These are phyloP conservation scores for Euglossa dilemma DNA, from an alignment of 1,140 invertebrate genomes.

Conservation along the genomic window DNA sequence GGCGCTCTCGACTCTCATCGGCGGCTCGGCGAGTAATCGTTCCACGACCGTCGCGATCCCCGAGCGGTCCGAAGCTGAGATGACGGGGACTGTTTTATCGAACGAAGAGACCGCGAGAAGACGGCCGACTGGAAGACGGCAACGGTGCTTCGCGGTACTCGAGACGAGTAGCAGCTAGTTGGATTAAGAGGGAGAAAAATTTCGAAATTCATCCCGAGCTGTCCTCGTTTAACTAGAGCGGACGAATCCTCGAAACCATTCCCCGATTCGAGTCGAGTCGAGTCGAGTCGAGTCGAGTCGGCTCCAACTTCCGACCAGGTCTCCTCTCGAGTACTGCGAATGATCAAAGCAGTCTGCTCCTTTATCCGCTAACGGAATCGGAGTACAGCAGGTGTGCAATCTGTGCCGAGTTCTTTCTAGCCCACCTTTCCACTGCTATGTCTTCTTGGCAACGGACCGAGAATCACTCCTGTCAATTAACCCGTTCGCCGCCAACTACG, in stretches of 20 bases:
- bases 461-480: too few species aligned
- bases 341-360: too few species aligned
- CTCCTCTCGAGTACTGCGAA: background rate
- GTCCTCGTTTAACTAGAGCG: background rate
- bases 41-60: too few species aligned
- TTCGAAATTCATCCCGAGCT: constrained; percentile 24
- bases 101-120: background rate
- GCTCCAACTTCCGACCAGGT: too few species aligned
- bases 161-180: constrained; percentile 38
- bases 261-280: background rate
- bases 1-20: background rate
- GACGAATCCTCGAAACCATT: background rate
- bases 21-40: background rate
- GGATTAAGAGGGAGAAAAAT: constrained; percentile 49
- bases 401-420: too few species aligned
- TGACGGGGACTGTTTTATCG: too few species aligned
- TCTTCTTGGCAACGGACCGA: too few species aligned
- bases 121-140: constrained; percentile 3
- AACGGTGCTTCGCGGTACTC: constrained; percentile 32
- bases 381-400: too few species aligned
- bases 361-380: too few species aligned
- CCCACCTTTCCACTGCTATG: too few species aligned
- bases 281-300: too few species aligned
- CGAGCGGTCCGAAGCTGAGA: background rate
- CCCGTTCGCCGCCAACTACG: too few species aligned